These are phyloP conservation scores for Bellardia bayeri DNA, from an alignment of 2,888 invertebrate genomes.

Conservation along the genomic window DNA sequence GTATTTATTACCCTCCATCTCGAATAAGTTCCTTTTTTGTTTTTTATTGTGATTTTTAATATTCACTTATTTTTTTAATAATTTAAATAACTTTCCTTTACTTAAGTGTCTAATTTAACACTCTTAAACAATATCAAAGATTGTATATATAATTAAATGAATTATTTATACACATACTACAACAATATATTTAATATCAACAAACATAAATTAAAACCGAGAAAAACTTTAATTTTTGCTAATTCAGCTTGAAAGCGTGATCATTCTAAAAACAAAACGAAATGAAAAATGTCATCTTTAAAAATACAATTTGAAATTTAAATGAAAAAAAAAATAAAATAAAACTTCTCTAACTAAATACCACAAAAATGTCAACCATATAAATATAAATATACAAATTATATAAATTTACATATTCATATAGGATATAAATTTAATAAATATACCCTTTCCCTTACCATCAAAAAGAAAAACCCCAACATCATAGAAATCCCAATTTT, in stretches of 20 bases:
- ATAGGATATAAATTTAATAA: slow-evolving; percentile 65
- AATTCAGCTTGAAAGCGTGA: slow-evolving; percentile 72
- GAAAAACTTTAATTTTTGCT: slow-evolving; percentile 67
- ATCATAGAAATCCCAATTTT: slow-evolving; percentile 66
- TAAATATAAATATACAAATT: slow-evolving; percentile 39
- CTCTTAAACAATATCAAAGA: slow-evolving; percentile 34
- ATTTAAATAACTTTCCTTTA: no score
- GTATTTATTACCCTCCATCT: not conserved
- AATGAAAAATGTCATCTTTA: slow-evolving; percentile 61
- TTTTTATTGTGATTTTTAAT: not conserved
- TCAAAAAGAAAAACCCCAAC: slow-evolving; percentile 29
- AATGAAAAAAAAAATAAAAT: slow-evolving; percentile 26
- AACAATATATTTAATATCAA: slow-evolving; percentile 65
- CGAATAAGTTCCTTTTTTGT: slow-evolving; percentile 5
- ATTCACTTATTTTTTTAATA: not conserved
- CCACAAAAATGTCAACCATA: slow-evolving; percentile 60
- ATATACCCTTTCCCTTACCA: slow-evolving; percentile 51
- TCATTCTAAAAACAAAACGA: slow-evolving; percentile 68
- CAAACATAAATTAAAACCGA: slow-evolving; percentile 60
- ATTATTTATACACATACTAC: slow-evolving; percentile 54
- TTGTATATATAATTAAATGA: slow-evolving; percentile 43
- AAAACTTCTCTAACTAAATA: slow-evolving; percentile 46
- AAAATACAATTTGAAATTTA: slow-evolving; percentile 45
- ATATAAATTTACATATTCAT: slow-evolving; percentile 65
- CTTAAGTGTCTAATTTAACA: no score